These are phyloP conservation scores for Gastracanthus pulcherrimus DNA, from an alignment of 2,888 invertebrate species.

Conservation along the genomic window DNA sequence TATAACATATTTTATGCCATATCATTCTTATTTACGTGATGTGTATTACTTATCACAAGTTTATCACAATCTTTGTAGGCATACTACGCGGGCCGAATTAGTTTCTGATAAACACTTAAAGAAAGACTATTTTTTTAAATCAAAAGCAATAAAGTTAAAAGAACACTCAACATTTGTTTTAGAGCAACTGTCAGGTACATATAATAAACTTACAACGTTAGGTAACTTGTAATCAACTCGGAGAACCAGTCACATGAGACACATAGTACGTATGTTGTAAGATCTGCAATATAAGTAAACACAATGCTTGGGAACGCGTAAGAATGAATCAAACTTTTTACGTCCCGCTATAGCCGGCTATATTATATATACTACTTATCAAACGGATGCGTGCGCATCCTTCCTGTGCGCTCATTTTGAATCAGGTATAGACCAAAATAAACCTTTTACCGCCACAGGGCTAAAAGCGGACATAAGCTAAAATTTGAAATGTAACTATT, in stretches of 20 bases:
- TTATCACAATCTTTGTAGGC: neutral
- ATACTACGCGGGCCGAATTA: no score
- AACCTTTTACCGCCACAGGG: no score
- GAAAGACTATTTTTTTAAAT: no score
- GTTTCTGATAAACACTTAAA: no score
- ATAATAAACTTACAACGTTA: no score
- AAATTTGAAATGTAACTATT: no score
- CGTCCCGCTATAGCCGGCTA: neutral
- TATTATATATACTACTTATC: neutral
- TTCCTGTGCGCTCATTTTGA: neutral
- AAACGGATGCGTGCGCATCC: neutral
- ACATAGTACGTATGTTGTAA: neutral
- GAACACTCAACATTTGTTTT: no score
- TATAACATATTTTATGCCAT: neutral
- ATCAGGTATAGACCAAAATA: no score
- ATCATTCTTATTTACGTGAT: neutral
- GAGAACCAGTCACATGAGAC: neutral
- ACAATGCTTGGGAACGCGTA: neutral
- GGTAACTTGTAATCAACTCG: neutral
- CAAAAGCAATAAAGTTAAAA: no score
- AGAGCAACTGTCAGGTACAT: no score
- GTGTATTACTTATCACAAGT: neutral
- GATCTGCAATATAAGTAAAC: neutral
- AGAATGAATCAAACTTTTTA: neutral
- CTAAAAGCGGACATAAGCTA: no score